Evolutionary conservation across 2,113 vertebrate species (phyloP), one percentile per base, ranked within the genome.

Genomic region (Octodon degus): DNA sequence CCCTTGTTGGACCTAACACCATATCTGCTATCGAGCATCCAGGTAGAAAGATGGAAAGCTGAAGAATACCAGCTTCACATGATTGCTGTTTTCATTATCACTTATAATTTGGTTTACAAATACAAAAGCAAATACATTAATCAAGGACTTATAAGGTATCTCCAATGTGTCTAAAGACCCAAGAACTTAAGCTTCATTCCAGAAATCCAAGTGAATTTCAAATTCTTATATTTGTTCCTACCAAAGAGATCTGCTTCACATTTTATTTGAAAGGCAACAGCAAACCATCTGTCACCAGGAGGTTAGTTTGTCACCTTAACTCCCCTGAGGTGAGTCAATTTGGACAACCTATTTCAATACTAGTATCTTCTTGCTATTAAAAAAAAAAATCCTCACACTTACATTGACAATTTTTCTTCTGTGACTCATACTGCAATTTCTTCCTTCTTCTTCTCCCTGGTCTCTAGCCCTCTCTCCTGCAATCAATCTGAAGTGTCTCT

Each of bases 351-450:
- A 91, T 96, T 96, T 96, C 91, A 97, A 94, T 91, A 92, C 58
- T 50, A 94, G 60, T 11, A 82, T 20, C 37, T 94, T 94, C 70
- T 83, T 53, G 53, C 86, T 94, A 94, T 55, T 91, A 90, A 94
- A 62, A 95, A n/a, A 94, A 62, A 95, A 98, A 96, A 68, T 5
- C 20, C n/a, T 96, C 92, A 95, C 72, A 80, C 30, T 80, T 86
- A 80, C 87, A 88, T 60, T 88, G 94, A 86, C 62, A 91, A 83
- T 97, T 97, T 97, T 95, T 96, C 95, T 79, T 96, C 93, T 95
- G 79, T 83, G 50, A 89, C 76, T 96, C 93, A 89, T 5, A 76
- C 80, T 92, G 82, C 25, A 95, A 96, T 96, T 95, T 97, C 80
- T 80, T 91, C 68, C 81, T 91, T 60, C 58, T 86, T 81, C 86